phyloP scores from a whole-genome alignment of 2,113 vertebrate species.

The Poicephalus gulielmi region DNA sequence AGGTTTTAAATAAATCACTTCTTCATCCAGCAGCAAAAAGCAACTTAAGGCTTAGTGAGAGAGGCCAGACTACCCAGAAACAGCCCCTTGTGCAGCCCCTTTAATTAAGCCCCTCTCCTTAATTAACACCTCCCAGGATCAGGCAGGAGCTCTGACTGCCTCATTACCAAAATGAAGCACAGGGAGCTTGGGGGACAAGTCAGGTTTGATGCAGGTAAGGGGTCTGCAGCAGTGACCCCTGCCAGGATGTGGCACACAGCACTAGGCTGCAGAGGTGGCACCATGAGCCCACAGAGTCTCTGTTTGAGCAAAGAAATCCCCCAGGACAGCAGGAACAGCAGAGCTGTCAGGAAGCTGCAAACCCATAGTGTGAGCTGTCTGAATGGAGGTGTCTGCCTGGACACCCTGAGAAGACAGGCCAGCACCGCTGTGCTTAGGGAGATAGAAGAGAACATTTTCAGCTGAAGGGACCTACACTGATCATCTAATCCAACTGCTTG shows the following conservation, averaged over 20 bases:
- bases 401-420: background rate
- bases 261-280: background rate
- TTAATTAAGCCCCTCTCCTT: background rate
- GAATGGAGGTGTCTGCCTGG: fast-evolving
- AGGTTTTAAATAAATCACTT: background rate
- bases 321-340: background rate
- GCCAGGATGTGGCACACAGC: background rate
- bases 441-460: too few relatives aligned
- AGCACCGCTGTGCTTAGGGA: fast-evolving
- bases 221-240: background rate
- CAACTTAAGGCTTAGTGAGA: background rate
- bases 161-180: background rate
- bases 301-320: background rate
- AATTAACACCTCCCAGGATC: background rate
- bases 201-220: background rate
- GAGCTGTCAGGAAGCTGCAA: too few relatives aligned
- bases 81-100: background rate
- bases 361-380: fast-evolving
- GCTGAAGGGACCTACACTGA: background rate
- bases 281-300: fast-evolving
- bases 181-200: fast-evolving
- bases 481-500: background rate
- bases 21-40: background rate
- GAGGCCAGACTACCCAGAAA: background rate
- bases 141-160: background rate